Conservation (phyloP, 2,888 invertebrate genomes). For the Harpalus rubripes region DNA sequence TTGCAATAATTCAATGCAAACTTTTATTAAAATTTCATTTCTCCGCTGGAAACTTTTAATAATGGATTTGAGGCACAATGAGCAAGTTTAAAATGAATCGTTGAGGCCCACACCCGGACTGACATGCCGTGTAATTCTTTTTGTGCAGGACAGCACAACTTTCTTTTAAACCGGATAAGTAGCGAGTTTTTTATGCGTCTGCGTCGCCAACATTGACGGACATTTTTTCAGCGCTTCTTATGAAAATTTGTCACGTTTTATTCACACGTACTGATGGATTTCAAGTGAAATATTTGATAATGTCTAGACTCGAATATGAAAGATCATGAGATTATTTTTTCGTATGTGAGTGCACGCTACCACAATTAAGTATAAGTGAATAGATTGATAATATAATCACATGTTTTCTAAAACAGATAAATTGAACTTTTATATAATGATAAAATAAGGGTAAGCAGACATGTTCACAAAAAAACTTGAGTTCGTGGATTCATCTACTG, state of each 20-base stretch:
- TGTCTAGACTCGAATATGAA: conserved; percentile 22
- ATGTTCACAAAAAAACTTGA: too few species aligned
- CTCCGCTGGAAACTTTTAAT: conserved; percentile 53
- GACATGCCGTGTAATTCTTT: conserved; percentile 61
- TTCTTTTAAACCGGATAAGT: conserved; percentile 54
- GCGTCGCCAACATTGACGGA: conserved; percentile 11
- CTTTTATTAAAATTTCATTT: conserved; percentile 59
- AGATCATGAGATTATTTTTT: neutral
- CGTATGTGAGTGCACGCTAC: neutral
- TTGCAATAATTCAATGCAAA: conserved; percentile 49
- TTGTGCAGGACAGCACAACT: conserved; percentile 31
- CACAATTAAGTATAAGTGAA: too few species aligned
- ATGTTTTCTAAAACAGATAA: too few species aligned
- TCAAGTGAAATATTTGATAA: conserved; percentile 20
- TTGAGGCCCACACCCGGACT: conserved; percentile 27
- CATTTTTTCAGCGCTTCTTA: conserved; percentile 23
- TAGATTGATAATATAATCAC: too few species aligned
- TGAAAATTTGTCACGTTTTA: conserved; percentile 36
- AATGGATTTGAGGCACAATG: conserved; percentile 59
- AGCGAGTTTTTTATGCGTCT: conserved; percentile 53
- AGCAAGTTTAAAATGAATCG: conserved; percentile 53
- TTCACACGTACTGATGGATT: conserved; percentile 19
- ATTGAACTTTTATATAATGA: too few species aligned
- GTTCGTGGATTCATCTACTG: too few species aligned
- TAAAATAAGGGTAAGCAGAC: too few species aligned